phyloP scores from a whole-genome alignment of 2,113 vertebrate genomes.

The Poeciliopsis turrubarensis region DNA sequence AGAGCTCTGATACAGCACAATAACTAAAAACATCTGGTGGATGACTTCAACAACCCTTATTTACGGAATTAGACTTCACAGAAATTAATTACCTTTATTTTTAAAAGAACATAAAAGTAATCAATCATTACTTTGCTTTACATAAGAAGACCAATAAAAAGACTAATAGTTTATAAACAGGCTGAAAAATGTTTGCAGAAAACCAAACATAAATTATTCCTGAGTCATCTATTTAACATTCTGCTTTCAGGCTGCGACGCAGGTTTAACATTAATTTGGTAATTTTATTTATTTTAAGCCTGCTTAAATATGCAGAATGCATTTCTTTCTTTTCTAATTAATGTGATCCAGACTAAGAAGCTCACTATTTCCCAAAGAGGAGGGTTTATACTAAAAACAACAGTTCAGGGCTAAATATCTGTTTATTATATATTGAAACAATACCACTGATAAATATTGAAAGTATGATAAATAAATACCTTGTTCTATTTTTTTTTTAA shows the following conservation, averaged over 20 bases:
- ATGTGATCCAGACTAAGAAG: not conserved
- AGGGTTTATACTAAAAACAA: not conserved
- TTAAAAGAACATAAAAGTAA: not conserved
- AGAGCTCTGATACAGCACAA: constrained; percentile 18
- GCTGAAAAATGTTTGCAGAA: not conserved
- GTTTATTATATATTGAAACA: not conserved
- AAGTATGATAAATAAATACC: not conserved
- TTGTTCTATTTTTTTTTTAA: not conserved
- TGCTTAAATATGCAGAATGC: constrained; percentile 15
- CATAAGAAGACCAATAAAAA: not conserved
- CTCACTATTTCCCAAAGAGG: not conserved
- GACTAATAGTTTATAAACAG: not conserved
- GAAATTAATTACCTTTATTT: constrained; percentile 7
- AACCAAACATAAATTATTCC: constrained; percentile 4
- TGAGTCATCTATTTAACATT: constrained; percentile 16
- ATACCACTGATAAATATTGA: not conserved
- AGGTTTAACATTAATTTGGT: constrained; percentile 17
- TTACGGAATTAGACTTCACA: not conserved
- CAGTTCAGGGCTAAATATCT: not conserved
- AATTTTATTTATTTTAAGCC: constrained; percentile 12
- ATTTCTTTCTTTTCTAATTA: constrained; percentile 15
- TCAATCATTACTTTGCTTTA: not conserved
- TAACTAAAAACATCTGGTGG: constrained; percentile 10
- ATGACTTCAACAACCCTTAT: not conserved
- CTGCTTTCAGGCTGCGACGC: constrained; percentile 3